These are phyloP conservation scores for Atrichornis clamosus DNA, from an alignment of 2,113 vertebrate genomes.

Conservation along the genomic window DNA sequence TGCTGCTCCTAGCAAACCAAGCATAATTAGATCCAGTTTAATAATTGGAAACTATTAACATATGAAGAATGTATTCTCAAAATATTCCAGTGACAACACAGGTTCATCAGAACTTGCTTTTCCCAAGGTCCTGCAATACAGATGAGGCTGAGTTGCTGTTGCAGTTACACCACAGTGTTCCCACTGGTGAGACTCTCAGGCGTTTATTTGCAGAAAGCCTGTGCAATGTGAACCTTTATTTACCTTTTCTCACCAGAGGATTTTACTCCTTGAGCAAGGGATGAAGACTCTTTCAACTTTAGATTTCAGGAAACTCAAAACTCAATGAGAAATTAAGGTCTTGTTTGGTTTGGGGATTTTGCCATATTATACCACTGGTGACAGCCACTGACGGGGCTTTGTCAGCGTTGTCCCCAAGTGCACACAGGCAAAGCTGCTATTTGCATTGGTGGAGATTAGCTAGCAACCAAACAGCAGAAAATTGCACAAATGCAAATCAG, in stretches of 20 bases:
- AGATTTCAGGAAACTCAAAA: constrained; percentile 14
- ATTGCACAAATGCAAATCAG: constrained; percentile 22
- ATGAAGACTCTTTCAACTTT: constrained; percentile 20
- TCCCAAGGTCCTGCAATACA: background rate
- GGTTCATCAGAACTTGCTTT: constrained; percentile 15
- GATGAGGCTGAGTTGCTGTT: background rate
- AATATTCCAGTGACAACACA: constrained; percentile 5
- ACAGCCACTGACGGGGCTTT: constrained; percentile 4
- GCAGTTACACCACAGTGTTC: background rate
- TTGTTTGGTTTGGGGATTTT: constrained; percentile 58
- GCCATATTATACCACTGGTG: constrained; percentile 26
- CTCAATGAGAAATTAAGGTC: constrained; percentile 44
- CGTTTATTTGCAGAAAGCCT: background rate
- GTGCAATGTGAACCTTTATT: constrained; percentile 21
- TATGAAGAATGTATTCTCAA: constrained; percentile 50
- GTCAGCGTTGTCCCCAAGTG: background rate
- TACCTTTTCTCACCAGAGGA: background rate
- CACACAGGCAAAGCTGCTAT: background rate
- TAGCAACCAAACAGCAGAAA: background rate
- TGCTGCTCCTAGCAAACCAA: constrained; percentile 46
- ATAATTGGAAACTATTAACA: constrained; percentile 48
- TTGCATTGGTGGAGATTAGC: constrained; percentile 41
- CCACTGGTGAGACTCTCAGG: background rate
- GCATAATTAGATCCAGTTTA: constrained; percentile 59
- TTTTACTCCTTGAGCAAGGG: background rate